Percentiles rank a stretch among this genome's conserved stretches.
Conservation (phyloP, 1,140 invertebrate genomes). For the Papilio glaucus region DNA sequence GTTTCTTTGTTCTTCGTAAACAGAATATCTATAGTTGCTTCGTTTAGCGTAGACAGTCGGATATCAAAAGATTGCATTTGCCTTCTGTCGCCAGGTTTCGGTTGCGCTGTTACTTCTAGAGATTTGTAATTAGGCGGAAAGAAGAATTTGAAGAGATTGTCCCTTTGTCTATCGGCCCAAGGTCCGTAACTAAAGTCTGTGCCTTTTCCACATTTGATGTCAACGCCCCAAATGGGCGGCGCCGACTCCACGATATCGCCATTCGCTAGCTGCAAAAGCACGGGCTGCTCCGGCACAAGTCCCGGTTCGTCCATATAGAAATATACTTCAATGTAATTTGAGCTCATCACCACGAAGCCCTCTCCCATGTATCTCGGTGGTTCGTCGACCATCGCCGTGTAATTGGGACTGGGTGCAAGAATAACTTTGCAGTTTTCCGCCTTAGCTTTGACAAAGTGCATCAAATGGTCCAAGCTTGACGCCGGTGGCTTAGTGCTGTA, state of each 20-base stretch:
- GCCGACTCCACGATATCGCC: constrained; percentile 96
- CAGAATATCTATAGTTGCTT: constrained; percentile 96
- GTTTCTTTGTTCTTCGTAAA: constrained; percentile 99
- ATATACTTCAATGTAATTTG: constrained; percentile 96
- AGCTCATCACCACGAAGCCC: constrained; percentile 98
- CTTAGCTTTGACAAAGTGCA: constrained; percentile 97
- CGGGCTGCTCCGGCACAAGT: constrained; percentile 94
- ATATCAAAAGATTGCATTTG: constrained; percentile 96
- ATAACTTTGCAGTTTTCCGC: constrained; percentile 98
- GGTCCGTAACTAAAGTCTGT: constrained; percentile 99
- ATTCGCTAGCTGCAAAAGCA: constrained; percentile 95
- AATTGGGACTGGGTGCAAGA: constrained; percentile 96
- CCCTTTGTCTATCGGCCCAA: constrained; percentile 98
- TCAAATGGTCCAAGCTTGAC: constrained; percentile 96
- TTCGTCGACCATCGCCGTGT: constrained; percentile 96
- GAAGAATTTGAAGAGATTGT: constrained; percentile 98
- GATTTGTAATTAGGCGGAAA: constrained; percentile 95
- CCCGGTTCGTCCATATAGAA: constrained; percentile 98
- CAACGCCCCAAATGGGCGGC: constrained; percentile 96
- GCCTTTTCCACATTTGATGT: constrained; percentile 97
- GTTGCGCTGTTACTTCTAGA: constrained; percentile 89
- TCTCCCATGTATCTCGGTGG: constrained; percentile 99
- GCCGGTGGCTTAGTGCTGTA: constrained; percentile 98
- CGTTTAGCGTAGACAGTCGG: constrained; percentile 93
- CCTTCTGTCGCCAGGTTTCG: constrained; percentile 93